Evolutionary conservation across 1,140 invertebrate species (phyloP).

Genomic region (Anastrepha ludens): DNA sequence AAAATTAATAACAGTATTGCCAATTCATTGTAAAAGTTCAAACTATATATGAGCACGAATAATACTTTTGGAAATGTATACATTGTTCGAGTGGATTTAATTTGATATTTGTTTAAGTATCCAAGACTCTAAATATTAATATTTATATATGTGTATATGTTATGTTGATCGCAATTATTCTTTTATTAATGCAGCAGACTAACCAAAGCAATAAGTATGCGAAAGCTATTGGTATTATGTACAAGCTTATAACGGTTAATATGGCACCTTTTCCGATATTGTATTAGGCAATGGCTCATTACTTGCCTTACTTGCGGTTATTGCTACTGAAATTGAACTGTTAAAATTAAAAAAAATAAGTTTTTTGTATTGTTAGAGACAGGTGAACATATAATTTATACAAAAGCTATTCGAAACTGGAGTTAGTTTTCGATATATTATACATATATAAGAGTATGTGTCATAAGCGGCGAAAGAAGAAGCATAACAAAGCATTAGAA

Average conservation of each 20-base stretch:
- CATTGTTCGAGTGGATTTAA: not conserved
- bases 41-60: not conserved
- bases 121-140: not conserved
- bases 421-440: not conserved
- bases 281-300: conserved; percentile 66
- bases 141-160: not conserved
- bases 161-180: too few species aligned
- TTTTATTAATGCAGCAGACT: not conserved
- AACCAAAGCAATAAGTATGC: not conserved
- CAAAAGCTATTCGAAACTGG: not conserved
- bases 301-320: conserved; percentile 62
- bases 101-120: too few species aligned
- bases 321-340: conserved; percentile 71
- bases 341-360: conserved; percentile 60
- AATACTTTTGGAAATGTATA: not conserved
- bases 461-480: too few species aligned
- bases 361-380: conserved; percentile 13
- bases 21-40: not conserved
- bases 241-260: conserved; percentile 53
- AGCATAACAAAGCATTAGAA: not conserved
- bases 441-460: not conserved
- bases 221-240: not conserved
- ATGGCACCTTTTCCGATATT: conserved; percentile 69
- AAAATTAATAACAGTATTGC: not conserved
- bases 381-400: conserved; percentile 14